Base-by-base conservation (phyloP, 1,140 invertebrate genomes). In the Mya arenaria region DNA sequence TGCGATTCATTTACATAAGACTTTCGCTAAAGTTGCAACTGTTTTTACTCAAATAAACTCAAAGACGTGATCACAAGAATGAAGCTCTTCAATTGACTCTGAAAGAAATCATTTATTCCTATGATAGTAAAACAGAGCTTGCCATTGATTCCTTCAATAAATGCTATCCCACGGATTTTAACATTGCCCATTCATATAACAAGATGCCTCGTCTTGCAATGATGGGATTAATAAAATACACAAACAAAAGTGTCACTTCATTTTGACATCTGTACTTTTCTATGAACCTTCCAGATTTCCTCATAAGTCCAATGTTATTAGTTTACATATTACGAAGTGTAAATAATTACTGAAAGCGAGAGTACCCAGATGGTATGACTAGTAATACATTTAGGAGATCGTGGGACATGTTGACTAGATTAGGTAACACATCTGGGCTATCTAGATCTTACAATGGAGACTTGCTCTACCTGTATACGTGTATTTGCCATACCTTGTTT, bases 241-340 rank as follows among this genome's bases (percentile, higher is more conserved):
- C 75, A 78, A 78, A 78, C 75, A 77, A 77, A 77, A 66, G 62
- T 78, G 75, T 78, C 75, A 78, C 32, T 62, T 62, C 60, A 52
- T 62, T 23, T 28, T 62, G n/a, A 62, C 3, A 62, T 34, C 60
- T 34, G 32, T 55, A 36, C 30, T 52, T 56, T 5, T 23, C 34
- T 25, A 72, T 56, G 34, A 72, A 72, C 28, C 58, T 72, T 72
- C 23, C 48, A 55, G 44, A 37, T 56, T 72, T 56, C 1, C 32
- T 56, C 15, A 36, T 72, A 72, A 72, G 32, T 36, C 48, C 23
- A 32, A 56, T 58, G 58, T 52, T 72, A 72, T 56, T 72, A 56
- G 69, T 58, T 36, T 32, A 36, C 32, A 56, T 72, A 72, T 36
- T 72, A 13, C 30, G 28, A 58, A 56, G 69, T 56, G 69, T 72